Percentiles rank a stretch among this genome's conserved stretches.
Evolutionary conservation across 1,140 invertebrate species (phyloP).

Genomic region (Rhopalosiphum maidis): DNA sequence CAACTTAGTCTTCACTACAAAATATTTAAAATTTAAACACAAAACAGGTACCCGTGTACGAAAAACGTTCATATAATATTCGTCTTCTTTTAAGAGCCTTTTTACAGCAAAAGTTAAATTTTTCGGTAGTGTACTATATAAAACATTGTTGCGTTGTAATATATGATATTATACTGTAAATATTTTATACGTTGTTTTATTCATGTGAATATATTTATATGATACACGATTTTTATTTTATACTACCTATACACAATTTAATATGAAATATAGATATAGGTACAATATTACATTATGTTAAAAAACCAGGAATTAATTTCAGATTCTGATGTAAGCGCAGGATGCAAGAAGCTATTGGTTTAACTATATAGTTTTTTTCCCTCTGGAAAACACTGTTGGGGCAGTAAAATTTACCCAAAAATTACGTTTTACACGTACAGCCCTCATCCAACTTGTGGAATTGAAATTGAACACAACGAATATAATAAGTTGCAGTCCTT

Average conservation of each 20-base stretch:
- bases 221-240: neutral
- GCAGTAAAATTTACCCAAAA: too few species aligned
- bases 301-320: neutral
- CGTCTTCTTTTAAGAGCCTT: neutral
- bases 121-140: neutral
- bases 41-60: neutral
- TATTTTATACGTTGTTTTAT: slow-evolving; percentile 10
- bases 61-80: slow-evolving; percentile 11
- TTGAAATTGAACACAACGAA: too few species aligned
- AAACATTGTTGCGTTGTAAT: neutral
- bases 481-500: too few species aligned
- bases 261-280: neutral
- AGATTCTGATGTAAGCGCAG: neutral
- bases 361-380: too few species aligned
- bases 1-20: neutral
- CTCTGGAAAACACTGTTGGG: too few species aligned
- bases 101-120: slow-evolving; percentile 3
- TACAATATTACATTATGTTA: neutral
- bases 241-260: neutral
- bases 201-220: too few species aligned
- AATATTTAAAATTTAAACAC: slow-evolving; percentile 7
- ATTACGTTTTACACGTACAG: too few species aligned
- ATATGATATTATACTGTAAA: neutral
- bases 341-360: too few species aligned
- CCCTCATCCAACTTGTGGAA: too few species aligned